These are phyloP conservation scores for Dallia pectoralis DNA, from an alignment of 2,797 vertebrate species.

Conservation along the genomic window DNA sequence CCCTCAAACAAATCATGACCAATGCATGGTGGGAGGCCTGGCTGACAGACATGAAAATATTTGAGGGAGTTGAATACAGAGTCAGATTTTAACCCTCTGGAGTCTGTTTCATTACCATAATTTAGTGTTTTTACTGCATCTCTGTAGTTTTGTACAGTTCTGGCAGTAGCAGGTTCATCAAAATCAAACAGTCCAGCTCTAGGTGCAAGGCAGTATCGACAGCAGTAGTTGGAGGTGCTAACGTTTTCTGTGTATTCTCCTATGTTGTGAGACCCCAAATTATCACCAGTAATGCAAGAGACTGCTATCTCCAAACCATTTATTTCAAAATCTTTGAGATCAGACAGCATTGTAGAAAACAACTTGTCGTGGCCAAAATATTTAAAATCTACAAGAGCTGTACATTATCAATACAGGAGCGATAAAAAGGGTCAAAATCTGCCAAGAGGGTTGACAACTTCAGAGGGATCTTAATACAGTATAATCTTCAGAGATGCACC, in stretches of 20 bases:
- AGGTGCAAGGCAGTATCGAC: slow-evolving; percentile 27
- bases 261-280: slow-evolving; percentile 32
- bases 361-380: slow-evolving; percentile 29
- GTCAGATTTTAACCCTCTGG: slow-evolving; percentile 30
- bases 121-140: slow-evolving; percentile 24
- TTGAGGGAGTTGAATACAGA: slow-evolving; percentile 32
- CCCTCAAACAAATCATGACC: slow-evolving; percentile 32
- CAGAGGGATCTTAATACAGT: slow-evolving; percentile 31
- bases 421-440: slow-evolving; percentile 24
- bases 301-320: slow-evolving; percentile 19
- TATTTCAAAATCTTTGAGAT: slow-evolving; percentile 34
- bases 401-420: slow-evolving; percentile 35
- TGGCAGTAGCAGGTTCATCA: slow-evolving; percentile 20
- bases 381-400: slow-evolving; percentile 36
- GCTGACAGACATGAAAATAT: slow-evolving; percentile 24
- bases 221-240: slow-evolving; percentile 24
- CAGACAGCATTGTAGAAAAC: slow-evolving; percentile 29
- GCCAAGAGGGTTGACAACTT: slow-evolving; percentile 35
- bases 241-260: slow-evolving; percentile 32
- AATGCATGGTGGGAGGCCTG: neutral
- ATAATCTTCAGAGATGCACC: slow-evolving; percentile 29
- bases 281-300: slow-evolving; percentile 31
- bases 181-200: slow-evolving; percentile 27
- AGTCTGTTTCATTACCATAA: slow-evolving; percentile 10
- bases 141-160: slow-evolving; percentile 29